A percentile compares a stretch with the other conserved stretches of the same genome.
These are phyloP conservation scores for Pammene aurita DNA, from an alignment of 2,888 invertebrate species.

Conservation along the genomic window DNA sequence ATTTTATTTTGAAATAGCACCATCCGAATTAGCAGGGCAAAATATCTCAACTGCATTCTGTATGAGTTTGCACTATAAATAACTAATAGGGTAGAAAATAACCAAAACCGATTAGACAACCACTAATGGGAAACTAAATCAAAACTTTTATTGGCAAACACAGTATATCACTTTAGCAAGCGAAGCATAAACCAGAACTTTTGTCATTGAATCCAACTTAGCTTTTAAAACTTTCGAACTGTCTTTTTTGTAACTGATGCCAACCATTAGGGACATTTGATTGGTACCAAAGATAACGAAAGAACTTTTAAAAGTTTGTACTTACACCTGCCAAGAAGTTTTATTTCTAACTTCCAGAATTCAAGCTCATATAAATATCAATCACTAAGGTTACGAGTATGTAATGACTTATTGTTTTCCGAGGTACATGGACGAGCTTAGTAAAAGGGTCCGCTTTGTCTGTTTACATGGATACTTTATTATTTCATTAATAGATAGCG, in stretches of 20 bases:
- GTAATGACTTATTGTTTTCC: too few species aligned
- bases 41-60: too few species aligned
- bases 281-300: constrained; percentile 24
- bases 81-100: neutral
- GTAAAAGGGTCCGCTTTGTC: too few species aligned
- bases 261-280: constrained; percentile 16
- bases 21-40: too few species aligned
- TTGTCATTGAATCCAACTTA: constrained; percentile 27
- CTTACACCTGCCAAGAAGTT: neutral
- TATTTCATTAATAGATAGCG: too few species aligned
- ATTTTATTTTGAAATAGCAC: too few species aligned
- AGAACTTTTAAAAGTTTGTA: neutral
- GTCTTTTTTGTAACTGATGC: constrained; percentile 19
- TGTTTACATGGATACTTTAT: too few species aligned
- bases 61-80: too few species aligned
- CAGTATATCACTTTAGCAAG: constrained; percentile 32
- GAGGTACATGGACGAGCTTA: too few species aligned
- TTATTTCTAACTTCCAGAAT: too few species aligned
- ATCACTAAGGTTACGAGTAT: too few species aligned
- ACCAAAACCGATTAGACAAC: constrained; percentile 7
- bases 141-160: constrained; percentile 34
- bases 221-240: constrained; percentile 36
- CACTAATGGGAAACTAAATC: constrained; percentile 25
- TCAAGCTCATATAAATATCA: neutral
- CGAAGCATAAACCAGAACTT: constrained; percentile 12